Conservation (phyloP, 1,140 invertebrate species). For the Papilio polytes region DNA sequence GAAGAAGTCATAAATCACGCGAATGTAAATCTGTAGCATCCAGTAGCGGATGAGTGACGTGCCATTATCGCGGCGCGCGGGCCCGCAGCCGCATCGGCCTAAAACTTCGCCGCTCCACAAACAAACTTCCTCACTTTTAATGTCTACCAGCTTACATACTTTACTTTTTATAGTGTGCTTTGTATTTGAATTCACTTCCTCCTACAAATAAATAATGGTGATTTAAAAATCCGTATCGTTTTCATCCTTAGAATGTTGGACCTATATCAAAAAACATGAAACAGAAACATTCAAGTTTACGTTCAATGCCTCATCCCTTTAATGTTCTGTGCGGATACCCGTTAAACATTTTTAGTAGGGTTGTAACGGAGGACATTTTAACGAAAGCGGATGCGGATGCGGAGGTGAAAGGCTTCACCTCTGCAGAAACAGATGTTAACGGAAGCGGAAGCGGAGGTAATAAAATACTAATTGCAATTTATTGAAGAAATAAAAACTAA, state of each 20-base stretch:
- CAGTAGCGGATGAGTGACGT: constrained; percentile 78
- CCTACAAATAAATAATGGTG: neutral
- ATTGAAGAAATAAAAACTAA: too few species aligned
- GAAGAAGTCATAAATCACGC: constrained; percentile 81
- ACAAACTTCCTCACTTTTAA: constrained; percentile 70
- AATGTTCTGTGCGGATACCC: too few species aligned
- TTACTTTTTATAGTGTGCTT: constrained; percentile 61
- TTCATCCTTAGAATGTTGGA: neutral
- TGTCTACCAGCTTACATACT: constrained; percentile 57
- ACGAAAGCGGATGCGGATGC: too few species aligned
- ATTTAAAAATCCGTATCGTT: neutral
- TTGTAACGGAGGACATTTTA: too few species aligned
- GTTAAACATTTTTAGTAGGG: too few species aligned
- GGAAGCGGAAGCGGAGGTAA: too few species aligned
- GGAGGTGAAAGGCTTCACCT: too few species aligned
- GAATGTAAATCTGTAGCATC: constrained; percentile 82
- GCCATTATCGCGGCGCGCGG: constrained; percentile 71
- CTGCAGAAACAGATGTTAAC: too few species aligned
- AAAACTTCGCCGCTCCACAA: constrained; percentile 64
- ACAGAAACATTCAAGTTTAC: too few species aligned
- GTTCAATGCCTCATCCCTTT: too few species aligned
- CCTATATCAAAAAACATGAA: too few species aligned
- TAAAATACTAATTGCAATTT: too few species aligned
- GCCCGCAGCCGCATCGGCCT: constrained; percentile 63
- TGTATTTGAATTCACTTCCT: constrained; percentile 45